Base-by-base conservation (phyloP, 2,888 invertebrate genomes). In the Drosophila siamana region DNA sequence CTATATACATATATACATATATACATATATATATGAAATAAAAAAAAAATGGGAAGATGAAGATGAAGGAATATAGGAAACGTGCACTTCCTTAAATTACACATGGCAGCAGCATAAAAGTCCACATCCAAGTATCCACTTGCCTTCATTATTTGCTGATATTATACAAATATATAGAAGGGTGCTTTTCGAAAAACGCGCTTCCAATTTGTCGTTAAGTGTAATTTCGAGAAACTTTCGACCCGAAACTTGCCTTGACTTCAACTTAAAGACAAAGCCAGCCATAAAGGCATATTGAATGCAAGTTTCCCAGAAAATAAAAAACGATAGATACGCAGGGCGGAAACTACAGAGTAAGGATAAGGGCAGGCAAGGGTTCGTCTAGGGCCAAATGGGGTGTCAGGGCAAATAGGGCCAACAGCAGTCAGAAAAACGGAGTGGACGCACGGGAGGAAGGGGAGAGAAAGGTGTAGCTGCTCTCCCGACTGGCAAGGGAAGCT, bases 211-310 rank as follows among this genome's bases (percentile, higher is more conserved):
- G 46, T 26, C 15, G 56, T 19, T 8, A 6, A 48, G 43, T 55
- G 46, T 44, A 69, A 26, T 61, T 48, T 54, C 15, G 13, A 48
- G 6, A 44, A 59, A 56, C 24, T 59, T 64, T 64, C 4, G 43
- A 7, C 13, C 26, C 57, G 13, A 40, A 50, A 19, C 46, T 68
- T 61, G 24, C 6, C 22, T 15, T n/a, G 60, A 56, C 59, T 56
- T 15, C 15, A 60, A 56, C 59, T 56, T 62, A 56, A 41, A 62
- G 72, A 63, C 56, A 60, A 51, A 55, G 59, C 16, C 55, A 55
- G 59, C 16, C 55, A 63, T 60, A 68, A 72, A 63, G 68, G 51
- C 68, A 68, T 54, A 60, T 73, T 57, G 74, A 60, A 63, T 78
- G 69, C 63, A 77, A 60, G 63, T 57, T 68, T 55, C 22, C 11